Evolutionary conservation across 1,140 invertebrate species (phyloP).

Genomic region (Drosophila kepulauana): DNA sequence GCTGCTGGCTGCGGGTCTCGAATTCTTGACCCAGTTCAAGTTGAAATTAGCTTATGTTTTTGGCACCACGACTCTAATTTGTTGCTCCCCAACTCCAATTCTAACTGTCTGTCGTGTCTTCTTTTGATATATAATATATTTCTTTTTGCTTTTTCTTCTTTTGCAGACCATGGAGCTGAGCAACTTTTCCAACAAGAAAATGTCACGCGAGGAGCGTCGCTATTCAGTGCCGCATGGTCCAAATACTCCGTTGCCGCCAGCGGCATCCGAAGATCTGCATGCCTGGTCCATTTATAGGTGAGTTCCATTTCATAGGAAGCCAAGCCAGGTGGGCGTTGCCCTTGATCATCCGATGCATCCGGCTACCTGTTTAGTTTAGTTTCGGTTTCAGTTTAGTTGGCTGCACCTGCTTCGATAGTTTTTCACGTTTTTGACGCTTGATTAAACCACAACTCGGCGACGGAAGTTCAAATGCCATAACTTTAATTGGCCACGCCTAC

Average conservation of each 20-base stretch:
- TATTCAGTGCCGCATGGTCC: conserved; percentile 92
- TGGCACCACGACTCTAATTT: conserved; percentile 49
- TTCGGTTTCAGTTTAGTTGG: neutral
- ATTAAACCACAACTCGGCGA: conserved; percentile 60
- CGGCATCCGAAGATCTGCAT: conserved; percentile 94
- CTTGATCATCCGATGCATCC: conserved; percentile 42
- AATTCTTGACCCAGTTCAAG: conserved; percentile 77
- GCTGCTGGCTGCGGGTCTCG: conserved; percentile 25
- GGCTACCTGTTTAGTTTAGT: conserved; percentile 17
- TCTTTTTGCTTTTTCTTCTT: conserved; percentile 21
- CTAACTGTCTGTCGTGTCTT: conserved; percentile 14
- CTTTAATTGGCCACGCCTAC: conserved; percentile 59
- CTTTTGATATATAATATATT: neutral
- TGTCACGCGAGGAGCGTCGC: conserved; percentile 88
- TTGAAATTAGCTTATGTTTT: conserved; percentile 65
- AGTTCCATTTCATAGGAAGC: conserved; percentile 27
- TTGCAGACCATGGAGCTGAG: conserved; percentile 84
- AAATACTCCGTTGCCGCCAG: conserved; percentile 87
- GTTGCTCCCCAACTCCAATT: conserved; percentile 8
- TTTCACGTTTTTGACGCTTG: conserved; percentile 67
- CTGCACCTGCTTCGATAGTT: conserved; percentile 47
- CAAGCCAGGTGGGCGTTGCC: conserved; percentile 19
- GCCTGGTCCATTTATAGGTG: conserved; percentile 98
- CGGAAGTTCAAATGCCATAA: conserved; percentile 75
- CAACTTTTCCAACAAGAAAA: conserved; percentile 83